These are phyloP conservation scores for Seriola rivoliana DNA, from an alignment of 2,113 vertebrate genomes.

Conservation along the genomic window DNA sequence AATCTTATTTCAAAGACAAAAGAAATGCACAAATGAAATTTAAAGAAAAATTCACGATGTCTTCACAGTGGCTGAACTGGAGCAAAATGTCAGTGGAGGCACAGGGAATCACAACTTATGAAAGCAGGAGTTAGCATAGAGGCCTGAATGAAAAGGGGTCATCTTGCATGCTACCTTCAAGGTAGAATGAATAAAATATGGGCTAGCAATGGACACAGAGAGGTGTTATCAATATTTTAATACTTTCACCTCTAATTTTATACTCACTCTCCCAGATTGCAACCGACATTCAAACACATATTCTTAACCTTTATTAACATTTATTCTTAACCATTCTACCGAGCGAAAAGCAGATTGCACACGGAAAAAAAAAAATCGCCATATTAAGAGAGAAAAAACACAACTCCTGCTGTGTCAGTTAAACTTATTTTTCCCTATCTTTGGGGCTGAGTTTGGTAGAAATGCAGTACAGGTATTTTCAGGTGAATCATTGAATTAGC, in stretches of 20 bases:
- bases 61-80: conserved; percentile 43
- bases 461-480: not conserved
- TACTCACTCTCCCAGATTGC: conserved; percentile 67
- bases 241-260: conserved; percentile 81
- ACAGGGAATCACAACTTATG: conserved; percentile 54
- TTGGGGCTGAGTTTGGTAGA: not conserved
- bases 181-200: conserved; percentile 96
- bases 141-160: conserved; percentile 83
- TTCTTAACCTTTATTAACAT: conserved; percentile 45
- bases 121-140: conserved; percentile 75
- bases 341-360: conserved; percentile 28
- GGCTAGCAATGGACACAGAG: conserved; percentile 87
- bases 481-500: not conserved
- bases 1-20: conserved; percentile 34
- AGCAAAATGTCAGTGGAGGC: conserved; percentile 71
- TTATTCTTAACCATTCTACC: conserved; percentile 15
- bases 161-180: conserved; percentile 90
- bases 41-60: conserved; percentile 13
- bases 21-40: conserved; percentile 9
- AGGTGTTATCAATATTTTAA: conserved; percentile 94
- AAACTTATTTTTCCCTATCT: not conserved
- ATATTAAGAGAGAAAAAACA: conserved; percentile 2
- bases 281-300: conserved; percentile 68
- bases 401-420: not conserved
- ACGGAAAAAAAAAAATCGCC: not conserved